Evolutionary conservation across 2,113 vertebrate genomes (phyloP).

Genomic region (Lophius piscatorius): DNA sequence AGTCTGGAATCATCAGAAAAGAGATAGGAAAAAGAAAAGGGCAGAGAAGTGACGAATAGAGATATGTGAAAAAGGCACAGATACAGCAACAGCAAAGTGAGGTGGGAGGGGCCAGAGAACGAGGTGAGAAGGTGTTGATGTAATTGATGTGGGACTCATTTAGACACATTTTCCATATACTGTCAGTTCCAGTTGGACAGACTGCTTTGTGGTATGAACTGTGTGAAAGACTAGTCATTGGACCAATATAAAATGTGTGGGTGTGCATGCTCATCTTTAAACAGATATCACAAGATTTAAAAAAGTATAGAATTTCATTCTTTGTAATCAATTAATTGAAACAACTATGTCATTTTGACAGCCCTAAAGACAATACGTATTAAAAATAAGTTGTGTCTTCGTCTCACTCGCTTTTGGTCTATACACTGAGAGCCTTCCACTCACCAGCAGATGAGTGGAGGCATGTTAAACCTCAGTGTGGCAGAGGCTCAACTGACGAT

Average conservation of each 20-base stretch:
- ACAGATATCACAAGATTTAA: constrained; percentile 63
- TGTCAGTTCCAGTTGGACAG: constrained; percentile 78
- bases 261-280: constrained; percentile 64
- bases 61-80: constrained; percentile 31
- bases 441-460: constrained; percentile 57
- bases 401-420: no score
- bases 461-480: constrained; percentile 67
- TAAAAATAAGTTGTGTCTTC: no score
- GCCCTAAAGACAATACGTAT: no score
- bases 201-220: constrained; percentile 73
- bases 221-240: constrained; percentile 78
- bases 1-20: constrained; percentile 13
- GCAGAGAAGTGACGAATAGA: constrained; percentile 32
- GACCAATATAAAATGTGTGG: constrained; percentile 57
- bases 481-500: constrained; percentile 73
- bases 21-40: constrained; percentile 4
- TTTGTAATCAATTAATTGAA: no score
- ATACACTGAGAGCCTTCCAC: not conserved
- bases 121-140: constrained; percentile 71
- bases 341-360: no score
- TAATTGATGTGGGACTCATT: constrained; percentile 78
- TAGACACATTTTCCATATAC: constrained; percentile 82
- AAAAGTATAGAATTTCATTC: constrained; percentile 32
- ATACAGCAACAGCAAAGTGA: not conserved
- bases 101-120: constrained; percentile 16